Evolutionary conservation across 2,888 invertebrate genomes (phyloP), one percentile per base, ranked within the genome.

Genomic region (Allolobophora icterica): DNA sequence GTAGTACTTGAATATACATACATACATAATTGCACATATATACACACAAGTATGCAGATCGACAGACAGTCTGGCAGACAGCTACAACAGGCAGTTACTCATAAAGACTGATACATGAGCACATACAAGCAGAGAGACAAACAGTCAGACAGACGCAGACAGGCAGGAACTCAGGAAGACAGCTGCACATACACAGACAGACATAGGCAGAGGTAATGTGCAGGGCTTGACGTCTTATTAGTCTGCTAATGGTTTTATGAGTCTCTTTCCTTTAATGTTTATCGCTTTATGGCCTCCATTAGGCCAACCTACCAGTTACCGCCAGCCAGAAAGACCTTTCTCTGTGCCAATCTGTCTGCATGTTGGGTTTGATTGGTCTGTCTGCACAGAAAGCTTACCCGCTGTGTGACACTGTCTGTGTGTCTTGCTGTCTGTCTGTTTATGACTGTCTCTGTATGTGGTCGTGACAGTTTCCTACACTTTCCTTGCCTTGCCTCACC

Each of bases 241-340:
- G 87, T 87, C 5, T 87, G 38, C 87, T 87, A 38, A 38, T 87
- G 38, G 87, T 34, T 87, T 87, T 34, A 34, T 35, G 87, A 19
- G 35, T 35, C 38, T 87, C 87, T 35, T 34, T 87, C 17, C 87
- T 33, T 52, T 52, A 52, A 52, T 52, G 34, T 87, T 87, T 38
- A 87, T 87, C 38, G 35, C 87, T 87, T 87, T 87, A 38, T 35
- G 87, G 15, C 87, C 24, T 71, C 71, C 71, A 71, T 71, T 71
- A 71, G 71, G 30, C n/a, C 71, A 13, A n/a, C n/a, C 71, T 71
- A n/a, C 30, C 30, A n/a, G 71, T 11, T n/a, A 71, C 71, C n/a
- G 17, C 71, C 71, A 3, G 71, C 30, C n/a, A 71, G 71, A 71
- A 71, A n/a, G 71, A 71, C 71, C 71, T 71, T 71, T 71, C 71